Conservation (phyloP, 1,140 invertebrate genomes). For the Metopolophium dirhodum region DNA sequence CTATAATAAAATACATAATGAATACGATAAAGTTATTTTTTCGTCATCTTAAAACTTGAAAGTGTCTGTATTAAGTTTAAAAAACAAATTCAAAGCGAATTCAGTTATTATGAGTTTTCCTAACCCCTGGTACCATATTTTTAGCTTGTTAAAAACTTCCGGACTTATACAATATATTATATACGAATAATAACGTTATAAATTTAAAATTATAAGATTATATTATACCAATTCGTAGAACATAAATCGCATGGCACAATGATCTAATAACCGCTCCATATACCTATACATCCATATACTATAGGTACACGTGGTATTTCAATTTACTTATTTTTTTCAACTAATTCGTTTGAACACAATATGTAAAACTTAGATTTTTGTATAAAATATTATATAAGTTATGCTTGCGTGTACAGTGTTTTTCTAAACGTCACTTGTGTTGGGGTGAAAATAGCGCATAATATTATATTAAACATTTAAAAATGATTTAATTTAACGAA, state of each 20-base stretch:
- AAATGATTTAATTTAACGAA: too few species aligned
- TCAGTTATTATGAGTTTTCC: background rate
- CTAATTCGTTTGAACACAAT: background rate
- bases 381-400: background rate
- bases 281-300: background rate
- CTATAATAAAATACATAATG: background rate
- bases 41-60: background rate
- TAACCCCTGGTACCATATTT: background rate
- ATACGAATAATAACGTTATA: background rate
- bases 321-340: background rate
- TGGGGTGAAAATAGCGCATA: too few species aligned
- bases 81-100: background rate
- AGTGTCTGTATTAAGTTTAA: background rate
- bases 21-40: background rate
- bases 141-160: constrained; percentile 16
- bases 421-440: too few species aligned
- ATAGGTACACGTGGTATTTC: background rate
- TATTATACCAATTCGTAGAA: background rate
- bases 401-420: background rate
- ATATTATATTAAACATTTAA: too few species aligned
- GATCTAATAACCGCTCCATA: background rate
- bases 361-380: background rate
- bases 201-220: background rate
- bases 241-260: background rate
- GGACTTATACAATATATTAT: background rate